phyloP scores from a whole-genome alignment of 2,113 vertebrate genomes.

The Chaenogobius annularis region DNA sequence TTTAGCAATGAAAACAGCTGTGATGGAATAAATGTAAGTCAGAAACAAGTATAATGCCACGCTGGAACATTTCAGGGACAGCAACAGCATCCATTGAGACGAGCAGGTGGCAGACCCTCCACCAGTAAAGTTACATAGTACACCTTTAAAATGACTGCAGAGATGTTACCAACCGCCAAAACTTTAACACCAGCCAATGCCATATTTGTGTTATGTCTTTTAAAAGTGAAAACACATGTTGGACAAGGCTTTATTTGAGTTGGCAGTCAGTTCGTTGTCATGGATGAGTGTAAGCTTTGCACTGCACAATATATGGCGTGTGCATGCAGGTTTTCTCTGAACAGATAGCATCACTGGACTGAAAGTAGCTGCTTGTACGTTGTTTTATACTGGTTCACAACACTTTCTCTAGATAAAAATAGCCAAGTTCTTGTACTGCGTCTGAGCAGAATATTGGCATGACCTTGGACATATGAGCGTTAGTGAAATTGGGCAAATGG shows the following conservation, averaged over 20 bases:
- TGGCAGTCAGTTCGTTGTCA: conserved; percentile 9
- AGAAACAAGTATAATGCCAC: not conserved
- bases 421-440: conserved; percentile 45
- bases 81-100: not conserved
- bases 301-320: conserved; percentile 25
- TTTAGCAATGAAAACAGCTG: not conserved
- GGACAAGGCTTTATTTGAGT: conserved; percentile 4
- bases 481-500: conserved; percentile 28
- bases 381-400: not conserved
- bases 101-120: not conserved
- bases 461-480: conserved; percentile 8
- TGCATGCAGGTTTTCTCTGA: conserved; percentile 31
- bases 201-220: not conserved
- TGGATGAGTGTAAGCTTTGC: conserved; percentile 10
- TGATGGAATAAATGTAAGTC: too few relatives aligned
- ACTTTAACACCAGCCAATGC: conserved; percentile 1
- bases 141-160: not conserved
- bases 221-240: not conserved
- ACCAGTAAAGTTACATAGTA: not conserved
- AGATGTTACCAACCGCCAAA: not conserved
- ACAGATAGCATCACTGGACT: not conserved
- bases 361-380: not conserved
- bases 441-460: conserved; percentile 46
- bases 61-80: not conserved
- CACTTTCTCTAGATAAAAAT: conserved; percentile 63